Evolutionary conservation across 92 coral and sea anemone genomes (phyloP), one percentile per base, ranked within the genome.

Genomic region (Anthopleura xanthogrammica): DNA sequence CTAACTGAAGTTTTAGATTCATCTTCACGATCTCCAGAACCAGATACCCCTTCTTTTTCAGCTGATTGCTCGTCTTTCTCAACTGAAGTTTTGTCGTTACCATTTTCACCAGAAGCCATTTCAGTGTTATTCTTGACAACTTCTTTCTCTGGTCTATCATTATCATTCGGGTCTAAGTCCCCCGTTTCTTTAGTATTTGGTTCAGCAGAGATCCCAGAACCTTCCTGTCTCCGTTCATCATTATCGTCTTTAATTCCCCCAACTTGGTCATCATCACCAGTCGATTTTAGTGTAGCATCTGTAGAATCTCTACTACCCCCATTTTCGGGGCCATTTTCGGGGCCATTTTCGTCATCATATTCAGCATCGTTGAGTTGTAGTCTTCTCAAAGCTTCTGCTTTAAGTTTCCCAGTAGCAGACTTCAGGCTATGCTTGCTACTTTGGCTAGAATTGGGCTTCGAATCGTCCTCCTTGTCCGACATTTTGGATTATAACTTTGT

Each of bases 371-470:
- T 83, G 40, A 97, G 95, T 87, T 97, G 86, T 41, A 89, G 88
- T 46, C 99, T 83, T 29, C 98, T 86, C 60, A 97, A 79, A 62
- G 99, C 99, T 80, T 97, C 99, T 39, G 98, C 91, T 90, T 97
- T 97, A 16, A 97, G 90, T 76, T 90, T 87, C 39, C 90, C 89
- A 42, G 98, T 95, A 60, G 97, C 92, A 54, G 78, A 71, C 56
- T 94, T 91, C 22, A 95, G 62, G 41, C 92, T 80, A 1, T 68
- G 89, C 23, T 84, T 65, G 14, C 86, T 87, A 36, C 91, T 78
- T 52, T 83, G 92, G 58, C 83, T 87, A 41, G 95, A 83, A 77
- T 22, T 77, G 77, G 85, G 90, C 40, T 84, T 86, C 82, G 89
- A 66, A 46, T 88, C 85, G 72, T 86, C 74, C 60, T 73, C 88